Percentiles rank a stretch among this genome's conserved stretches.
Conservation (phyloP, 2,797 vertebrate species). For the Fistularia commersonii region DNA sequence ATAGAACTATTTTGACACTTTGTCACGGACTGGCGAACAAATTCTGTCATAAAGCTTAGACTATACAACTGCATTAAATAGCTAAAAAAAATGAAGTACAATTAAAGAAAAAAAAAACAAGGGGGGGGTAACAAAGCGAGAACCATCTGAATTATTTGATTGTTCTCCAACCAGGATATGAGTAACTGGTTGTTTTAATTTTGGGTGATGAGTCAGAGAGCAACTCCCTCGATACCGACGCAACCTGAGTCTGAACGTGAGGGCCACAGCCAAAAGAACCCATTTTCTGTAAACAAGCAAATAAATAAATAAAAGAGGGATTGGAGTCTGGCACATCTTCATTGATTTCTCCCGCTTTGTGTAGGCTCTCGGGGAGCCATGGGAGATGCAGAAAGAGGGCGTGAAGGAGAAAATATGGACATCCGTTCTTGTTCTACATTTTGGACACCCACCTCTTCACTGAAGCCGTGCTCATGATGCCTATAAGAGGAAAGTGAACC, state of each 20-base stretch:
- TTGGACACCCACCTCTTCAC: slow-evolving; percentile 47
- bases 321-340: slow-evolving; percentile 57
- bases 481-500: slow-evolving; percentile 50
- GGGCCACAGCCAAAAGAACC: slow-evolving; percentile 32
- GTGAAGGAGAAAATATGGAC: slow-evolving; percentile 18
- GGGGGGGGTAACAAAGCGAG: slow-evolving; percentile 18
- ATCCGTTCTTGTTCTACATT: slow-evolving; percentile 28
- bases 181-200: slow-evolving; percentile 65
- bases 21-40: neutral
- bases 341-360: slow-evolving; percentile 63
- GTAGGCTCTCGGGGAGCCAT: slow-evolving; percentile 46
- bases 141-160: slow-evolving; percentile 42
- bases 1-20: too few relatives aligned
- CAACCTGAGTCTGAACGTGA: slow-evolving; percentile 47
- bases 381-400: slow-evolving; percentile 23
- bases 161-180: slow-evolving; percentile 44
- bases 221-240: slow-evolving; percentile 45
- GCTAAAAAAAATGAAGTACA: slow-evolving; percentile 17
- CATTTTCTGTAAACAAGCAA: slow-evolving; percentile 15
- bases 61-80: too few relatives aligned
- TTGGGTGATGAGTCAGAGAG: slow-evolving; percentile 59
- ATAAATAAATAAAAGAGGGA: slow-evolving; percentile 33
- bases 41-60: too few relatives aligned
- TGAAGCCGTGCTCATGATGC: slow-evolving; percentile 30
- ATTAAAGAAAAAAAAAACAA: slow-evolving; percentile 6